A percentile compares a stretch with the other conserved stretches of the same genome.
phyloP scores from a whole-genome alignment of 2,113 vertebrate species.

The Sorex araneus region DNA sequence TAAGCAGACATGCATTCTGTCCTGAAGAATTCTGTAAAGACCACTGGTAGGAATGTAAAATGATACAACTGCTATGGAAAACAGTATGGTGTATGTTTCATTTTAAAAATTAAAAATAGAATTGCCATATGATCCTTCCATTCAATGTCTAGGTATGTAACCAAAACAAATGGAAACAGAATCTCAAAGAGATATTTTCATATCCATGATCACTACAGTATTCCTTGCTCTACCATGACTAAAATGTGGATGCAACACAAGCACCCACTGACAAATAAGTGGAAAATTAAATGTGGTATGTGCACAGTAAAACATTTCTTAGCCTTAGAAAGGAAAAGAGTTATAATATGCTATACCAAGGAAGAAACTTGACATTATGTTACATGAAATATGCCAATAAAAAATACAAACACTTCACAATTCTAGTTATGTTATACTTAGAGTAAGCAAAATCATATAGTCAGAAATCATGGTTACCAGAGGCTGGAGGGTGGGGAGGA shows the following conservation, averaged over 20 bases:
- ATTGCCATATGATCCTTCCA: neutral
- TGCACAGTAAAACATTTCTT: neutral
- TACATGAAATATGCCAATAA: neutral
- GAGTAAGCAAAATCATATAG: neutral
- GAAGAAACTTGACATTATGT: neutral
- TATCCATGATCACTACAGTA: neutral
- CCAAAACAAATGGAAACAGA: neutral
- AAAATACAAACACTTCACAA: neutral
- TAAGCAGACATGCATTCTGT: slow-evolving; percentile 66
- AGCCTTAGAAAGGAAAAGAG: slow-evolving; percentile 23
- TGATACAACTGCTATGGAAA: neutral
- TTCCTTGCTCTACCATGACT: neutral
- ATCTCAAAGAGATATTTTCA: neutral
- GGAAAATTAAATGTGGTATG: neutral
- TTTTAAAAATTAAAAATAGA: slow-evolving; percentile 15
- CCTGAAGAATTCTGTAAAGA: slow-evolving; percentile 29
- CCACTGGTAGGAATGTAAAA: neutral
- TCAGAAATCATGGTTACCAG: neutral
- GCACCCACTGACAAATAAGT: neutral
- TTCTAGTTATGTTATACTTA: neutral
- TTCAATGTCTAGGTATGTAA: neutral
- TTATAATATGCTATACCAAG: neutral
- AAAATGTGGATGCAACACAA: neutral
- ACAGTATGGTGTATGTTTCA: neutral
- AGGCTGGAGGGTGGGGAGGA: neutral